Evolutionary conservation across 2,113 vertebrate genomes (phyloP).

Genomic region (Dicrurus megarhynchus): DNA sequence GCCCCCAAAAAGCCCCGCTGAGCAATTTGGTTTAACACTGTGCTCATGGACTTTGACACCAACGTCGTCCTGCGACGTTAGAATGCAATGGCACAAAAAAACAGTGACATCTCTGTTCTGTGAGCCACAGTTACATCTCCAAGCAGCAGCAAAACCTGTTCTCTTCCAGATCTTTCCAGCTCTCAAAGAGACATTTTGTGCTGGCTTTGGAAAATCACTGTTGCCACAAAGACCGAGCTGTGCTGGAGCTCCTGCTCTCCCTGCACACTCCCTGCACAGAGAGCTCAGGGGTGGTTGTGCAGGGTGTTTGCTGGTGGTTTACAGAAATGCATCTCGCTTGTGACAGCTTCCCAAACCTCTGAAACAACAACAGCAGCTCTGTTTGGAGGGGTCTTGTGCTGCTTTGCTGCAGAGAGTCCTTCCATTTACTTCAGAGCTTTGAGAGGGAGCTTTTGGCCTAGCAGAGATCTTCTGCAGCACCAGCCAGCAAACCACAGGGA

Average conservation of each 20-base stretch:
- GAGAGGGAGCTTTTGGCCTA: background rate
- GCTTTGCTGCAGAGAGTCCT: background rate
- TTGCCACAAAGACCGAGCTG: background rate
- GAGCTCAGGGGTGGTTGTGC: background rate
- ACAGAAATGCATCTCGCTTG: background rate
- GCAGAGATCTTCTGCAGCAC: background rate
- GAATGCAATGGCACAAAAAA: background rate
- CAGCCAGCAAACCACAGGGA: background rate
- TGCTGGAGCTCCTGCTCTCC: background rate
- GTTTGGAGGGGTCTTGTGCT: background rate
- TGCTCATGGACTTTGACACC: background rate
- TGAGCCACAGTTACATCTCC: background rate
- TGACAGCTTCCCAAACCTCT: background rate
- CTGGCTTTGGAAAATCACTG: background rate
- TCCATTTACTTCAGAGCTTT: background rate
- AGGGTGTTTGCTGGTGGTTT: background rate
- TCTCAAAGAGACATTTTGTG: background rate
- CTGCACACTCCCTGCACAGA: background rate
- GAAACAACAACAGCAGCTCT: background rate
- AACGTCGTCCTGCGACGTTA: fast-evolving
- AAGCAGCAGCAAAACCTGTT: background rate
- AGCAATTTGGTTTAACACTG: background rate
- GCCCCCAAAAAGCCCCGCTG: background rate
- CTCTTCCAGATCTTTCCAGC: background rate
- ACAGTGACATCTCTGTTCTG: background rate